Evolutionary conservation across 2,888 invertebrate genomes (phyloP).

Genomic region (Lepetodrilus schrolli): DNA sequence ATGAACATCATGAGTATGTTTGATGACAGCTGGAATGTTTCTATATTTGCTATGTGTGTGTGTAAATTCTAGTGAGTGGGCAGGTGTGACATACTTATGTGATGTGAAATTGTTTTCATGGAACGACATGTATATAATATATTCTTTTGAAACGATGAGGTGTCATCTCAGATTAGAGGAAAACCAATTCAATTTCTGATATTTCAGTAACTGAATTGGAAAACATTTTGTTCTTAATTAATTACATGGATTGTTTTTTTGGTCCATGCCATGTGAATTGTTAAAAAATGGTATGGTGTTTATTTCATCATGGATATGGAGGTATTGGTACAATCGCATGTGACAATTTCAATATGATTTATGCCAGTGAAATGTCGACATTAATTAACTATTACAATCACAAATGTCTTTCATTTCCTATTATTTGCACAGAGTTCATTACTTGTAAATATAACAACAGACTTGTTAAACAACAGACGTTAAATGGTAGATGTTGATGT

Average conservation of each 20-base stretch:
- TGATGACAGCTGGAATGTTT: constrained; percentile 16
- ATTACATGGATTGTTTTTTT: too few relatives aligned
- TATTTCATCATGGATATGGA: not conserved
- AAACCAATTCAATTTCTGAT: too few relatives aligned
- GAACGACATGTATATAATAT: not conserved
- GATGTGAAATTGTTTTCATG: not conserved
- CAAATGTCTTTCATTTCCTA: constrained; percentile 22
- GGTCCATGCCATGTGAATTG: too few relatives aligned
- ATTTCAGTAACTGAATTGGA: too few relatives aligned
- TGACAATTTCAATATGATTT: not conserved
- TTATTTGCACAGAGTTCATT: constrained; percentile 7
- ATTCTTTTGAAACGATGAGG: not conserved
- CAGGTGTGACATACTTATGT: too few relatives aligned
- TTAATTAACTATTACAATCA: constrained; percentile 12
- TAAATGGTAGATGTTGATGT: too few relatives aligned
- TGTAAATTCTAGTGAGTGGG: constrained; percentile 16
- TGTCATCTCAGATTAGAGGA: too few relatives aligned
- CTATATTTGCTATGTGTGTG: constrained; percentile 5
- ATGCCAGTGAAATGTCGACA: constrained; percentile 12
- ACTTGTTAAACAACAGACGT: too few relatives aligned
- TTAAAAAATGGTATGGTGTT: not conserved
- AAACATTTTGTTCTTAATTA: too few relatives aligned
- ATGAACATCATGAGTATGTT: constrained; percentile 32
- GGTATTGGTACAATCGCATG: not conserved
- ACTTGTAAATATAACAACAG: too few relatives aligned